Evolutionary conservation across 2,113 vertebrate species (phyloP).

Genomic region (Albula glossodonta): DNA sequence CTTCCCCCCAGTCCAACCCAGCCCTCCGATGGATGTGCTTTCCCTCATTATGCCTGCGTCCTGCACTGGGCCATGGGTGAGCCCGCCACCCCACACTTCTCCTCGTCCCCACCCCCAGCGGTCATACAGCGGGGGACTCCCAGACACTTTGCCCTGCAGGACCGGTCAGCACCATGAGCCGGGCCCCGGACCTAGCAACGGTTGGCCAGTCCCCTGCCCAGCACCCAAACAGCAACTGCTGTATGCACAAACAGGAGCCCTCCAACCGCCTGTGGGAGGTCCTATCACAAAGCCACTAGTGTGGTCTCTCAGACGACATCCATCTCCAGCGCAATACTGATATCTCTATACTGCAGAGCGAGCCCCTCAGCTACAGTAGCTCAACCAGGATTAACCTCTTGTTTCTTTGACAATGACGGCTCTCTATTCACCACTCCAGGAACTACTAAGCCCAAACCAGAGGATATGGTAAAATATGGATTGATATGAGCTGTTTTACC

Average conservation of each 20-base stretch:
- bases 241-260: conserved; percentile 12
- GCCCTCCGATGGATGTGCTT: background rate
- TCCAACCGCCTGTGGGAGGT: background rate
- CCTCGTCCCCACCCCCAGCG: too few relatives aligned
- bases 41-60: background rate
- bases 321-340: background rate
- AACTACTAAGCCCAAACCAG: background rate
- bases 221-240: conserved; percentile 6
- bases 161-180: background rate
- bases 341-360: conserved; percentile 1
- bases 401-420: background rate
- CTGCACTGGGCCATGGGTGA: background rate
- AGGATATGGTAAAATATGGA: background rate
- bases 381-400: background rate
- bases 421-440: background rate
- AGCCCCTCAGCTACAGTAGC: background rate
- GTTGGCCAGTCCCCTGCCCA: background rate
- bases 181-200: background rate
- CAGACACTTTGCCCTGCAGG: background rate
- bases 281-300: background rate
- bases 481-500: background rate
- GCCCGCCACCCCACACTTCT: background rate
- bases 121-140: background rate
- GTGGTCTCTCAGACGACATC: background rate
- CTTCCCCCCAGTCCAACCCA: conserved; percentile 68